Evolutionary conservation across 2,888 invertebrate genomes (phyloP).

Genomic region (Troides aeacus): DNA sequence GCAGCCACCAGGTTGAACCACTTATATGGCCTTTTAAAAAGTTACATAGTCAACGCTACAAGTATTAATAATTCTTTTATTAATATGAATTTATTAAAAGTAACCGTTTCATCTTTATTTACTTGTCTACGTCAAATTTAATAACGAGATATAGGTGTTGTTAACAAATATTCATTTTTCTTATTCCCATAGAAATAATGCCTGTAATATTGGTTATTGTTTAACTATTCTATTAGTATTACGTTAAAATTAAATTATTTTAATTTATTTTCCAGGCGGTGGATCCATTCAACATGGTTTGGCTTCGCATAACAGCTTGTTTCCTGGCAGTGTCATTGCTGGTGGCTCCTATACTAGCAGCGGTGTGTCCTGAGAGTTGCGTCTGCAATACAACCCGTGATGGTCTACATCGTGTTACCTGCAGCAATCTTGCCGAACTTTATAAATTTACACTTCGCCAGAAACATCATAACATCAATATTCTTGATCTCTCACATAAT

Average conservation of each 20-base stretch:
- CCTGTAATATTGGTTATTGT: no score
- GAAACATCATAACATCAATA: conserved; percentile 76
- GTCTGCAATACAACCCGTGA: conserved; percentile 83
- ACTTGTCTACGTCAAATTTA: no score
- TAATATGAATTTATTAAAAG: no score
- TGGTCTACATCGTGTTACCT: conserved; percentile 83
- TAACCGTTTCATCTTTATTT: no score
- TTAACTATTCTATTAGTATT: not conserved
- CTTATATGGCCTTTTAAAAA: no score
- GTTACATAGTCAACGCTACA: no score
- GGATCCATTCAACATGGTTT: conserved; percentile 56
- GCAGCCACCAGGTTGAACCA: not conserved
- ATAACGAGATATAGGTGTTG: no score
- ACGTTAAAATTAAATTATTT: conserved; percentile 23
- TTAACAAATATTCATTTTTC: no score
- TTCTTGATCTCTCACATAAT: conserved; percentile 83
- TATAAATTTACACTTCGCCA: conserved; percentile 81
- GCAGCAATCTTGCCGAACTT: conserved; percentile 86
- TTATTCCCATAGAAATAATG: no score
- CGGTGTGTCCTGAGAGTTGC: conserved; percentile 77
- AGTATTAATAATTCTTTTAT: no score
- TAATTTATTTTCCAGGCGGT: conserved; percentile 65
- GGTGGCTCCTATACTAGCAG: conserved; percentile 52
- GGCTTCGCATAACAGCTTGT: conserved; percentile 52
- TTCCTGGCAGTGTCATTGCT: conserved; percentile 57